Percentiles rank a stretch among this genome's conserved stretches.
Evolutionary conservation across 2,113 vertebrate species (phyloP).

Genomic region (Notothenia rossii): DNA sequence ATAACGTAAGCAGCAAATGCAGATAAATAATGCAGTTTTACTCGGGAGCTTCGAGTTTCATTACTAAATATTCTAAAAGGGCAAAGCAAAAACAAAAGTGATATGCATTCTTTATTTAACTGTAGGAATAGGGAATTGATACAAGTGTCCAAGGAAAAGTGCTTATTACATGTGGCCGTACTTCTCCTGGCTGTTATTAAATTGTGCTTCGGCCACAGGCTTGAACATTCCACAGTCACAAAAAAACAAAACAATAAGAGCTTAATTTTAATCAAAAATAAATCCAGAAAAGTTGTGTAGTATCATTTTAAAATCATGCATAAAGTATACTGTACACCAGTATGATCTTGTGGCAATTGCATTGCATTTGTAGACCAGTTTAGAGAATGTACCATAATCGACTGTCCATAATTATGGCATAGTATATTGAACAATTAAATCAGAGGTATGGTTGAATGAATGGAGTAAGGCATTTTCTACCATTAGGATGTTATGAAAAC

Average conservation of each 20-base stretch:
- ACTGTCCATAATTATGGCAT: not conserved
- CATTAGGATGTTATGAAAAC: constrained; percentile 9
- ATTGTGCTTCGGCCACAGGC: constrained; percentile 83
- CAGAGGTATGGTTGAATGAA: constrained; percentile 12
- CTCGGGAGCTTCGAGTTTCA: constrained; percentile 29
- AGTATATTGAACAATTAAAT: constrained; percentile 13
- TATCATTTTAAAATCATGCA: constrained; percentile 75
- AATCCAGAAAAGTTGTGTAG: constrained; percentile 31
- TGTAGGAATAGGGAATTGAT: constrained; percentile 45
- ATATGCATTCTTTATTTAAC: constrained; percentile 45
- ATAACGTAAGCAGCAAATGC: constrained; percentile 59
- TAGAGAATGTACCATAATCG: constrained; percentile 59
- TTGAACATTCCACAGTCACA: constrained; percentile 72
- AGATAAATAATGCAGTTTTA: constrained; percentile 44
- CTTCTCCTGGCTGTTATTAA: constrained; percentile 83
- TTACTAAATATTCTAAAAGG: constrained; percentile 46
- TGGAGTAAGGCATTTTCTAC: constrained; percentile 43
- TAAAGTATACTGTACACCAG: constrained; percentile 84
- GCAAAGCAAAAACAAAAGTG: constrained; percentile 46
- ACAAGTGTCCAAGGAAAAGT: constrained; percentile 71
- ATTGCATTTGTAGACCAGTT: constrained; percentile 71
- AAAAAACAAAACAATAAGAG: constrained; percentile 51
- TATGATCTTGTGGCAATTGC: constrained; percentile 80
- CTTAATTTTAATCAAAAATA: constrained; percentile 47
- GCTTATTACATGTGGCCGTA: constrained; percentile 80